Conservation (phyloP, 2,113 vertebrate species). For the Neofelis nebulosa region DNA sequence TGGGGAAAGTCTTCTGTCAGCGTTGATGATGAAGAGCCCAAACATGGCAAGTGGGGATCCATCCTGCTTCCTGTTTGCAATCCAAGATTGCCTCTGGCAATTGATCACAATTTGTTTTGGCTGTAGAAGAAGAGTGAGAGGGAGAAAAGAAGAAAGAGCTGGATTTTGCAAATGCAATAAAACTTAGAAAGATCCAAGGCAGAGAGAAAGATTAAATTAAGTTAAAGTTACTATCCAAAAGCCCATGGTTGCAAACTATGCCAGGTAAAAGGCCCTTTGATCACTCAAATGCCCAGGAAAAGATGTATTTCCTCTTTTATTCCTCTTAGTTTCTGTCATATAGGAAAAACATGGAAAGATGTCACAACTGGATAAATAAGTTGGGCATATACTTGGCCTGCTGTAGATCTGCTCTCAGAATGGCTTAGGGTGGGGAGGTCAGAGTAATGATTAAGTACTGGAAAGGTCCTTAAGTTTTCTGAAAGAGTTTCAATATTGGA, state of each 20-base stretch:
- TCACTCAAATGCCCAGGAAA: not conserved
- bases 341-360: not conserved
- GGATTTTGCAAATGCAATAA: not conserved
- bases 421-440: not conserved
- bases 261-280: not conserved
- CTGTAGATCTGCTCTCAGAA: not conserved
- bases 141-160: not conserved
- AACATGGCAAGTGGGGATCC: not conserved
- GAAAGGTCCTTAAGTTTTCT: not conserved
- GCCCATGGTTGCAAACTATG: not conserved
- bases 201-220: not conserved
- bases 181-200: not conserved
- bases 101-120: not conserved
- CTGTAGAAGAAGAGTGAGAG: not conserved
- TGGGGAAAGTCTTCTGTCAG: not conserved
- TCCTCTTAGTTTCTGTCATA: constrained; percentile 12
- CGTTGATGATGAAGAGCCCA: not conserved
- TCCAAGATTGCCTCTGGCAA: not conserved
- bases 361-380: not conserved
- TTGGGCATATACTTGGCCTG: not conserved
- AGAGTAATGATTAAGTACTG: not conserved
- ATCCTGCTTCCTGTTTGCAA: not conserved
- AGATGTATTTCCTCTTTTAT: not conserved
- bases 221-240: not conserved
- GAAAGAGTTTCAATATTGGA: not conserved